A percentile compares a stretch with the other conserved stretches of the same genome.
Conservation (phyloP, 2,797 vertebrate genomes). For the Silurus lanzhouensis region DNA sequence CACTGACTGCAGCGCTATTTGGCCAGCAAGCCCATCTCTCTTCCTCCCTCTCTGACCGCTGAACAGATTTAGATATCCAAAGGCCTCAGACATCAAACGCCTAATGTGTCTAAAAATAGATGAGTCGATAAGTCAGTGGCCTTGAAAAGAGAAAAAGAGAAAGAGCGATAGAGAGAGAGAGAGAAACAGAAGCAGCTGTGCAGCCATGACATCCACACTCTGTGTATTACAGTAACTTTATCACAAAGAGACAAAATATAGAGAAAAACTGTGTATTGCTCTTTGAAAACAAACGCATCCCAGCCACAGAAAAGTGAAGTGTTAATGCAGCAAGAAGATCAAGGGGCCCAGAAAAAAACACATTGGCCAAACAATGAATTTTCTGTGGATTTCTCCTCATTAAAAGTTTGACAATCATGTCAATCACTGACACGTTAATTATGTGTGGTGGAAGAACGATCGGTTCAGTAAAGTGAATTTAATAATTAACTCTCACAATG, state of each 20-base stretch:
- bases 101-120: constrained; percentile 49
- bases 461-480: not conserved
- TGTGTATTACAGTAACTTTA: not conserved
- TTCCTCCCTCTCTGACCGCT: constrained; percentile 7
- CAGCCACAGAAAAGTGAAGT: not conserved
- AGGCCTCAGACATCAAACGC: constrained; percentile 39
- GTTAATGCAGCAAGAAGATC: not conserved
- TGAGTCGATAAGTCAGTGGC: constrained; percentile 47
- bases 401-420: not conserved
- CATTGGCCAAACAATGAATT: not conserved
- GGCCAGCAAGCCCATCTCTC: constrained; percentile 37
- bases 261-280: not conserved
- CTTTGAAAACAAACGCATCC: not conserved
- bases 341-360: not conserved
- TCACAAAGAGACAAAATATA: not conserved
- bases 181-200: constrained; percentile 13
- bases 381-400: not conserved
- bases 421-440: not conserved
- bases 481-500: not conserved
- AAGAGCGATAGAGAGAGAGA: not conserved
- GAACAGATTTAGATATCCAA: constrained; percentile 53
- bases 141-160: constrained; percentile 9
- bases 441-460: not conserved
- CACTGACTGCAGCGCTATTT: constrained; percentile 63
- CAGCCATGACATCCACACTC: not conserved